These are phyloP conservation scores for Oxyruncus cristatus DNA, from an alignment of 2,113 vertebrate species.

Conservation along the genomic window DNA sequence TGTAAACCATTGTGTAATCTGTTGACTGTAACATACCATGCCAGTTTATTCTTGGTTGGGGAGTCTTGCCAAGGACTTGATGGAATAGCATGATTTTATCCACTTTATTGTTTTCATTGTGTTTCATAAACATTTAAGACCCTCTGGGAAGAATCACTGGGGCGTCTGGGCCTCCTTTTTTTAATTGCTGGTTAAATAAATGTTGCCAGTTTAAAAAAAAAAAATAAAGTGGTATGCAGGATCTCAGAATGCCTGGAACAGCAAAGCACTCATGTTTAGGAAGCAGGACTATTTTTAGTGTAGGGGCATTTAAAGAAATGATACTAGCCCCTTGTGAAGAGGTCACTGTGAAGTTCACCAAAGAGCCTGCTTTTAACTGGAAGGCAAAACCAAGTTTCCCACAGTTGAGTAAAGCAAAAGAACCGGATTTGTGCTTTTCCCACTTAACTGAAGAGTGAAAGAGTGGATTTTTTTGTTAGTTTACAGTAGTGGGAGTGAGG, in stretches of 20 bases:
- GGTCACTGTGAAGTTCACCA: background rate
- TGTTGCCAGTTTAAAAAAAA: constrained; percentile 52
- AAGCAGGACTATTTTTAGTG: constrained; percentile 62
- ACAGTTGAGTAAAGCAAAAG: constrained; percentile 10
- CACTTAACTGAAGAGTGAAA: background rate
- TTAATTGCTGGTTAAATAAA: constrained; percentile 61
- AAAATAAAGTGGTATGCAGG: constrained; percentile 35
- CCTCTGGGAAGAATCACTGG: constrained; percentile 65
- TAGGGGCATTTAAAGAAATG: constrained; percentile 44
- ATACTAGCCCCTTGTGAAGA: constrained; percentile 32
- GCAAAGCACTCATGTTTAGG: constrained; percentile 39
- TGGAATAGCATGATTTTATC: constrained; percentile 62
- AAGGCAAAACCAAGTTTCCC: constrained; percentile 39
- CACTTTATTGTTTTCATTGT: constrained; percentile 64
- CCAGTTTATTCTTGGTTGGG: constrained; percentile 50
- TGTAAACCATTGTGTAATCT: constrained; percentile 62
- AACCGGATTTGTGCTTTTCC: background rate
- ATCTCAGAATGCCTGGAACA: constrained; percentile 51
- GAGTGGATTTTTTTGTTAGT: background rate
- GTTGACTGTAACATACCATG: constrained; percentile 45
- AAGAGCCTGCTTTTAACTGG: constrained; percentile 20
- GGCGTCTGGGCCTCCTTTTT: constrained; percentile 27
- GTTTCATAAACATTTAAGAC: constrained; percentile 65
- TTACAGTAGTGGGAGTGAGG: background rate
- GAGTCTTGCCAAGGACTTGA: constrained; percentile 59